Base-by-base conservation (phyloP, 2,113 vertebrate species). In the Urocynchramus pylzowi region DNA sequence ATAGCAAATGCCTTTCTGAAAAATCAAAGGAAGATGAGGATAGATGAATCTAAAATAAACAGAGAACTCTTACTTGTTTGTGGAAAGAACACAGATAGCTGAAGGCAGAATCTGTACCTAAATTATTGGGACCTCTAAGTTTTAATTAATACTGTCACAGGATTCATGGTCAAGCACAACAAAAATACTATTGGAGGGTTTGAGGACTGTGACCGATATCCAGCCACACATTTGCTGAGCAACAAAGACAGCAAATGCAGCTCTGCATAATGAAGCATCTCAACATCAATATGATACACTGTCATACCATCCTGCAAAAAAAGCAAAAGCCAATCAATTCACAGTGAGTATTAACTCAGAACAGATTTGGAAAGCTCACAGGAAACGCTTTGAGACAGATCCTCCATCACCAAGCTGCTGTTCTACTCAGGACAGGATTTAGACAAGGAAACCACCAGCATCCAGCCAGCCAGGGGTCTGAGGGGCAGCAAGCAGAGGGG, bases 31-130 rank as follows among this genome's bases (percentile, higher is more conserved):
- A 85, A 77, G 73, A 92, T 27, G 64, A 87, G 60, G 83, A 67
- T 31, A 90, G 92, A 88, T 57, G 89, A 90, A 90, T 80, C 82
- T 70, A 89, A 91, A 95, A 94, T 95, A 95, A 93, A 90, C 85
- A 89, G 50, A 67, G 50, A 93, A 42, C 14, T 83, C 89, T 88
- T 37, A 50, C 82, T 79, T 90, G 75, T 94, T 89, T 91, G 76
- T 70, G 73, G 67, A 82, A 84, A 92, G 73, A 57, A 84, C 84
- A 87, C 76, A 90, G 69, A 90, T 92, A 95, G 94, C 91, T 91
- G 71, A 96, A 78, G 90, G 92, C 87, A 95, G 86, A 93, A 93
- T 89, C 85, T 83, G 83, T 89, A 90, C 77, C 79, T 82, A 94
- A 95, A 96, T 95, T 84, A 91, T 37, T 79, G 76, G 94, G 89